Conservation (phyloP, 2,888 invertebrate species). For the Nudaria mundana region DNA sequence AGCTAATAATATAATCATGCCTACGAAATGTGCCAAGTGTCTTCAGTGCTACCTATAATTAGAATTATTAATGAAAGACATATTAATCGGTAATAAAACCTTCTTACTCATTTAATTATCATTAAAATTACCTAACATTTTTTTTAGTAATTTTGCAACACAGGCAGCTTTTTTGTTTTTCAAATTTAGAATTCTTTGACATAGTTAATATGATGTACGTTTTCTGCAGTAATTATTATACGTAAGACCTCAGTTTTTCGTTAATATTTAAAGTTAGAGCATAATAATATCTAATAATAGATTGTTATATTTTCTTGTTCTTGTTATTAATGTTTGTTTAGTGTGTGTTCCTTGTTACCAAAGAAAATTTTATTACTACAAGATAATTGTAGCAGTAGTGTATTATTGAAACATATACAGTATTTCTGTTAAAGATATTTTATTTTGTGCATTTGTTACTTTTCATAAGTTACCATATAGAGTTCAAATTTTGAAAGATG, state of each 20-base stretch:
- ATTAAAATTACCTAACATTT: too few species aligned
- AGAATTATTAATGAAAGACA: too few species aligned
- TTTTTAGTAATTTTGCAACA: too few species aligned
- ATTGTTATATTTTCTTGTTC: slow-evolving; percentile 75
- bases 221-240: slow-evolving; percentile 30
- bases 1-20: too few species aligned
- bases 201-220: slow-evolving; percentile 16
- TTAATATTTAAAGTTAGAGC: slow-evolving; percentile 39
- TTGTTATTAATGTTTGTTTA: slow-evolving; percentile 75
- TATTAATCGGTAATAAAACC: too few species aligned
- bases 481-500: slow-evolving; percentile 70
- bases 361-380: slow-evolving; percentile 61
- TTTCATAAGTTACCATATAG: slow-evolving; percentile 69
- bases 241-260: slow-evolving; percentile 52
- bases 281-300: slow-evolving; percentile 54
- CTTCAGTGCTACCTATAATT: too few species aligned
- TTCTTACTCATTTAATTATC: too few species aligned
- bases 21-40: too few species aligned
- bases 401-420: slow-evolving; percentile 55
- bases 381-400: slow-evolving; percentile 46
- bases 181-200: slow-evolving; percentile 7
- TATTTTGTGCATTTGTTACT: slow-evolving; percentile 63
- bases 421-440: slow-evolving; percentile 56
- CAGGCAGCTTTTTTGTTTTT: slow-evolving; percentile 30
- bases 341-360: slow-evolving; percentile 80